Evolutionary conservation across 2,113 vertebrate species (phyloP).

Genomic region (Spea bombifrons): DNA sequence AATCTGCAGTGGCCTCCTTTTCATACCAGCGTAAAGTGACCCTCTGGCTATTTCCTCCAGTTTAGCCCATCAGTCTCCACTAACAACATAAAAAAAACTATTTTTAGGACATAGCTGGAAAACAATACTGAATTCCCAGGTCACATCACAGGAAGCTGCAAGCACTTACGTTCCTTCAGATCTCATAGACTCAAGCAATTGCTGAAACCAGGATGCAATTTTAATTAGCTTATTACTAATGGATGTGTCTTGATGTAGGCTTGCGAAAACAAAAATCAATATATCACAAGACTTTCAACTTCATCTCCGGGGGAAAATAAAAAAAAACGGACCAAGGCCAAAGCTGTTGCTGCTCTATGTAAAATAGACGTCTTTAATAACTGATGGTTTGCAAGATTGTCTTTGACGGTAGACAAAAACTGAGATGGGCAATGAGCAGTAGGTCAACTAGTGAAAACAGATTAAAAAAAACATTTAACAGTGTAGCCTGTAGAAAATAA

Average conservation of each 20-base stretch:
- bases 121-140: conserved; percentile 36
- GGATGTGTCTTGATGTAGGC: conserved; percentile 30
- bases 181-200: conserved; percentile 31
- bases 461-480: too few relatives aligned
- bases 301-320: not conserved
- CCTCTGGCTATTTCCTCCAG: conserved; percentile 21
- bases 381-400: too few relatives aligned
- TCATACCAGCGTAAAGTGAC: conserved; percentile 33
- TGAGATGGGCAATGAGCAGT: too few relatives aligned
- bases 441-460: too few relatives aligned
- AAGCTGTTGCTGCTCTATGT: not conserved
- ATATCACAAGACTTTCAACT: conserved; percentile 17
- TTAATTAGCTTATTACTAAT: conserved; percentile 45
- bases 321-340: conserved; percentile 1
- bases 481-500: too few relatives aligned
- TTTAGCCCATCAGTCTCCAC: conserved; percentile 27
- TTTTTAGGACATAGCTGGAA: conserved; percentile 42
- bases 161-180: conserved; percentile 35
- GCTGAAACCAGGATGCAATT: conserved; percentile 43
- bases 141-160: conserved; percentile 30
- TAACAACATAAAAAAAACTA: conserved; percentile 31
- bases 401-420: too few relatives aligned
- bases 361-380: too few relatives aligned
- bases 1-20: conserved; percentile 37
- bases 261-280: conserved; percentile 41